A percentile compares a stretch with the other conserved stretches of the same genome.
These are phyloP conservation scores for Embiotoca jacksoni DNA, from an alignment of 2,113 vertebrate species.

Conservation along the genomic window DNA sequence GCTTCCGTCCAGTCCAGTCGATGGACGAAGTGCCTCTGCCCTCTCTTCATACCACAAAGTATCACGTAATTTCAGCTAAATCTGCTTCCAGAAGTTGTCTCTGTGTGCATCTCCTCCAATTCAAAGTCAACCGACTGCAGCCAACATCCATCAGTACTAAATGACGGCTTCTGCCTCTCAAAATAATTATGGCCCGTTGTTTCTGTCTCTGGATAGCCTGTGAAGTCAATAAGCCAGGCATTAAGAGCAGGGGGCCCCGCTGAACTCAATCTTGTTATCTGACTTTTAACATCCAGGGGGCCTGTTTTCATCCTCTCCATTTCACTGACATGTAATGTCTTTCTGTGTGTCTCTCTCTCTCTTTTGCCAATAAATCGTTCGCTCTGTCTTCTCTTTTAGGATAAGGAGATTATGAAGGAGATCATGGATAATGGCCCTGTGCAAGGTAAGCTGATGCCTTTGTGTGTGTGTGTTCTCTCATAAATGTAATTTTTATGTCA, in stretches of 20 bases:
- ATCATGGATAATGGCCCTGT: constrained; percentile 96
- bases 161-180: constrained; percentile 48
- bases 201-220: constrained; percentile 42
- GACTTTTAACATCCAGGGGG: constrained; percentile 51
- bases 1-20: not conserved
- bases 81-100: constrained; percentile 30
- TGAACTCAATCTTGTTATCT: constrained; percentile 67
- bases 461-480: constrained; percentile 9
- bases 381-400: constrained; percentile 81
- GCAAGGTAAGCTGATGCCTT: constrained; percentile 87
- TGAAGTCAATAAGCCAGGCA: constrained; percentile 73
- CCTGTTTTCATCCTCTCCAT: constrained; percentile 58
- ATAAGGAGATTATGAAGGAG: constrained; percentile 98
- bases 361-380: constrained; percentile 43
- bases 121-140: constrained; percentile 29
- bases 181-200: constrained; percentile 64
- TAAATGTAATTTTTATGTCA: constrained; percentile 8
- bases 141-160: constrained; percentile 59
- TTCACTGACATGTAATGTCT: constrained; percentile 53
- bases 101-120: constrained; percentile 11
- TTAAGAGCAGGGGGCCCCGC: constrained; percentile 50
- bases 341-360: constrained; percentile 28
- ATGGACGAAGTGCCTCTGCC: not conserved
- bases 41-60: not conserved
- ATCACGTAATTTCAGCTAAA: not conserved